Evolutionary conservation across 2,797 vertebrate genomes (phyloP).

Genomic region (Sphenopsis melanotis): DNA sequence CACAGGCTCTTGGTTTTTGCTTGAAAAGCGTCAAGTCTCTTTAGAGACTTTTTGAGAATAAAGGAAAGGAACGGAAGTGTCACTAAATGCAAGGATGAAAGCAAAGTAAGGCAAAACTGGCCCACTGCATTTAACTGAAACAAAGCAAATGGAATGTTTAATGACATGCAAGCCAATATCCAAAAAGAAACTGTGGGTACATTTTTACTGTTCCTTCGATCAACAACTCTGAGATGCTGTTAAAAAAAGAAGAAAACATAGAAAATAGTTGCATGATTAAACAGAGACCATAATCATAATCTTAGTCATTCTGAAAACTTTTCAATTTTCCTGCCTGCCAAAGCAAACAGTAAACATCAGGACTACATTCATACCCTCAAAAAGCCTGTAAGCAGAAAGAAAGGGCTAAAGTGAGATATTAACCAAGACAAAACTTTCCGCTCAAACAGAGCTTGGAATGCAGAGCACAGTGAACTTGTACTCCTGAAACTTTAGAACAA

Average conservation of each 20-base stretch:
- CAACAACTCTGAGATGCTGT: neutral
- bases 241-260: neutral
- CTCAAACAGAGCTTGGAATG: neutral
- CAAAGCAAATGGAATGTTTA: neutral
- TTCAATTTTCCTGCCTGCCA: neutral
- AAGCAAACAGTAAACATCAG: neutral
- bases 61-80: neutral
- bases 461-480: neutral
- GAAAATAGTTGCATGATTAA: neutral
- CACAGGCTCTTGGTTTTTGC: neutral
- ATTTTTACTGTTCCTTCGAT: neutral
- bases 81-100: conserved; percentile 1
- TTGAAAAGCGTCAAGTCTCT: neutral
- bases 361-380: neutral
- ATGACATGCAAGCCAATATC: neutral
- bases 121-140: neutral
- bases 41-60: neutral
- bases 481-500: neutral
- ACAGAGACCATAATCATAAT: neutral
- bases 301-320: neutral
- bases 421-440: neutral
- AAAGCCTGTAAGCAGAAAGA: neutral
- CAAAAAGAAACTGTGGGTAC: neutral
- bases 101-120: neutral
- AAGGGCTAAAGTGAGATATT: neutral